A percentile compares a stretch with the other conserved stretches of the same genome.
Conservation (phyloP, 1,140 invertebrate genomes). For the Oreohelix idahoensis region DNA sequence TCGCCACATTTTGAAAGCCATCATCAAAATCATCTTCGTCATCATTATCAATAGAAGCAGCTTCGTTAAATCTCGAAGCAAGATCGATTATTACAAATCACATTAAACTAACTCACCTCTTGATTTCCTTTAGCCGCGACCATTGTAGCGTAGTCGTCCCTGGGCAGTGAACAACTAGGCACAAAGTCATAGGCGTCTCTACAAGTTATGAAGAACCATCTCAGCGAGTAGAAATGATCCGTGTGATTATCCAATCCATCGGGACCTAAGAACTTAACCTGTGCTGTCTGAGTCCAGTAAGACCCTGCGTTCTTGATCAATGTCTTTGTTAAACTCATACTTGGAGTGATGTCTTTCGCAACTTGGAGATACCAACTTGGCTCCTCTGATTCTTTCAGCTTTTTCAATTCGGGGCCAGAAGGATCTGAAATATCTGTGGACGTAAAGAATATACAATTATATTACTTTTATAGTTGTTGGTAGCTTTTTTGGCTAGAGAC, state of each 20-base stretch:
- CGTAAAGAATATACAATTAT: no score
- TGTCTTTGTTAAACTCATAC: neutral
- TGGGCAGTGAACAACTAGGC: neutral
- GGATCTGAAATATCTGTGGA: conserved; percentile 10
- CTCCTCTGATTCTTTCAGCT: neutral
- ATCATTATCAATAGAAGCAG: no score
- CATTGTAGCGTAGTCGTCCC: neutral
- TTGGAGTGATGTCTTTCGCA: neutral
- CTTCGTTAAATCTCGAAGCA: no score
- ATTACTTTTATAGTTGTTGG: no score
- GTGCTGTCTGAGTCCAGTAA: neutral
- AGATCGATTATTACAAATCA: no score
- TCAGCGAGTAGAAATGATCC: neutral
- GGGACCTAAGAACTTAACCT: conserved; percentile 13
- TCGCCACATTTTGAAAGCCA: no score
- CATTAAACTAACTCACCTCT: conserved; percentile 9
- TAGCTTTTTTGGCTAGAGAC: no score
- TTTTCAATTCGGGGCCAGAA: neutral
- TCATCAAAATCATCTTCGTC: no score
- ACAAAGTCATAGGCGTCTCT: conserved; percentile 16
- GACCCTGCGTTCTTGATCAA: neutral
- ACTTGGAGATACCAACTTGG: conserved; percentile 5
- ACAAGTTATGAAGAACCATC: conserved; percentile 28
- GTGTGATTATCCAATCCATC: neutral
- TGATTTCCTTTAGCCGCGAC: neutral